These are phyloP conservation scores for Acleris laterana DNA, from an alignment of 2,888 invertebrate genomes.

Conservation along the genomic window DNA sequence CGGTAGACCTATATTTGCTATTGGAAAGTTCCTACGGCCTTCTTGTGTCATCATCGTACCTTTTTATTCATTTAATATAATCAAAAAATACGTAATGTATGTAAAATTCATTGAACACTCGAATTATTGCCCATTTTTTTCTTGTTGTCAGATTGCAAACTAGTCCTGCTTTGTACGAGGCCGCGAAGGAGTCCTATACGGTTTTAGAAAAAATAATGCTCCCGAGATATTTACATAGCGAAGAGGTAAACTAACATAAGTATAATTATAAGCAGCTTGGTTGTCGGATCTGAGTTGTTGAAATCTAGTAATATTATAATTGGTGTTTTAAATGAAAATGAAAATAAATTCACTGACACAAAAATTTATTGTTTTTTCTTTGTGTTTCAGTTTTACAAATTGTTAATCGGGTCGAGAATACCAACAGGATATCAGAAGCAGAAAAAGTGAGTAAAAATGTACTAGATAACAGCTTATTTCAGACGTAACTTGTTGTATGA, in stretches of 20 bases:
- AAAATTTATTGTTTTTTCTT: too few relatives aligned
- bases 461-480: too few relatives aligned
- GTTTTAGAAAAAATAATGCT: constrained; percentile 89
- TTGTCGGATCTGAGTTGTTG: background rate
- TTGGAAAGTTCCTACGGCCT: too few relatives aligned
- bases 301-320: background rate
- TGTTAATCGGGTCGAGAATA: constrained; percentile 87
- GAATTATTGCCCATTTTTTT: background rate
- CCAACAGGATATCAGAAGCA: constrained; percentile 83
- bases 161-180: constrained; percentile 90
- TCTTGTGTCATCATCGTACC: too few relatives aligned
- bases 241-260: constrained; percentile 83
- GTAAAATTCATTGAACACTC: too few relatives aligned
- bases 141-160: constrained; percentile 85
- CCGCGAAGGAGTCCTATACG: constrained; percentile 91
- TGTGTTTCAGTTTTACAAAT: constrained; percentile 87
- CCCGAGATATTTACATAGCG: constrained; percentile 92
- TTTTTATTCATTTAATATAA: too few relatives aligned
- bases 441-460: constrained; percentile 73
- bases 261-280: background rate
- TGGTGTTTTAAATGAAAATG: too few relatives aligned
- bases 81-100: too few relatives aligned
- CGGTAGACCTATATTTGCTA: too few relatives aligned
- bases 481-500: too few relatives aligned
- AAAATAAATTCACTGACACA: too few relatives aligned